A percentile compares a stretch with the other conserved stretches of the same genome.
Conservation (phyloP, 2,113 vertebrate species). For the Plecturocebus donacophilus region DNA sequence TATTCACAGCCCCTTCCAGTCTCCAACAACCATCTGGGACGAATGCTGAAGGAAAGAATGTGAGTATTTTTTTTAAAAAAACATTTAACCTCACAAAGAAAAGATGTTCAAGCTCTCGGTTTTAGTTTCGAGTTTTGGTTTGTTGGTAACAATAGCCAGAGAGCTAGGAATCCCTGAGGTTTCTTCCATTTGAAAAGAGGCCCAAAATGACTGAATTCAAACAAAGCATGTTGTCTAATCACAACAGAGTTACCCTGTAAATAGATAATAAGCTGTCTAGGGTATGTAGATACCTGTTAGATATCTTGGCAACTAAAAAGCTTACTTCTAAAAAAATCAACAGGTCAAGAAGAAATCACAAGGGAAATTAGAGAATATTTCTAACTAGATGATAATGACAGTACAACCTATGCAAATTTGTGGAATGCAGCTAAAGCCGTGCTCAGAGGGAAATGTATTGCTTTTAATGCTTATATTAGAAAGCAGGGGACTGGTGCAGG, state of each 20-base stretch:
- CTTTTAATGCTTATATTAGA: neutral
- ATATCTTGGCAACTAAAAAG: neutral
- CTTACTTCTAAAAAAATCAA: neutral
- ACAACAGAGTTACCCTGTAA: neutral
- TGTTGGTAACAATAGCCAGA: neutral
- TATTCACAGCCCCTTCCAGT: slow-evolving; percentile 67
- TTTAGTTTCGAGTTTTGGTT: neutral
- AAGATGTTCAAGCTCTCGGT: neutral
- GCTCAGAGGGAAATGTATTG: neutral
- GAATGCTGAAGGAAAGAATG: slow-evolving; percentile 58
- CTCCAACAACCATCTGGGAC: slow-evolving; percentile 49
- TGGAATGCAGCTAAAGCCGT: neutral
- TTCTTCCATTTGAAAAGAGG: neutral
- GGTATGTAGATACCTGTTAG: neutral
- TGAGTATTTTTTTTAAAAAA: slow-evolving; percentile 73
- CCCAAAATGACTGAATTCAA: neutral
- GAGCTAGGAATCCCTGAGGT: neutral
- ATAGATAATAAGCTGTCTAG: neutral
- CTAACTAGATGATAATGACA: neutral
- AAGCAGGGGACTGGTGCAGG: neutral
- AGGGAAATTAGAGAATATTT: neutral
- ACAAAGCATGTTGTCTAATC: neutral
- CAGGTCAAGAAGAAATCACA: neutral
- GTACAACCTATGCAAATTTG: neutral
- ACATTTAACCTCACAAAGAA: slow-evolving; percentile 32